These are phyloP conservation scores for Pararge aegeria DNA, from an alignment of 1,140 invertebrate species.

Conservation along the genomic window DNA sequence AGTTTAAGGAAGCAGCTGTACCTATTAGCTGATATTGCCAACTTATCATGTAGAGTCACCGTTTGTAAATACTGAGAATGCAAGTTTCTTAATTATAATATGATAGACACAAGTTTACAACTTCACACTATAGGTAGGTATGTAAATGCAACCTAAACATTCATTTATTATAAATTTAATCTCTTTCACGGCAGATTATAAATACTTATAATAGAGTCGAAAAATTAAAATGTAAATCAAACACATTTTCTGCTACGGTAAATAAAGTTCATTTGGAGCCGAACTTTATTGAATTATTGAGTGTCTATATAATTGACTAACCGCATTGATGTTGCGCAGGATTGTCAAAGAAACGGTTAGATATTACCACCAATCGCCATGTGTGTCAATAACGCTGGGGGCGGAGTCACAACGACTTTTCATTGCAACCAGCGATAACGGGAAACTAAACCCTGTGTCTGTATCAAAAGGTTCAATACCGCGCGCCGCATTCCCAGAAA, in stretches of 20 bases:
- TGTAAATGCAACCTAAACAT: background rate
- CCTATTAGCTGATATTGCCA: no score
- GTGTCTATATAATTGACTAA: constrained; percentile 42
- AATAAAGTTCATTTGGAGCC: constrained; percentile 26
- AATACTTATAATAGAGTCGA: constrained; percentile 6
- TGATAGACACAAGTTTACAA: background rate
- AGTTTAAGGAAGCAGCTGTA: no score
- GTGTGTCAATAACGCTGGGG: constrained; percentile 60
- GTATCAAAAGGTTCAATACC: constrained; percentile 28
- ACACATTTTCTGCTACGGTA: constrained; percentile 24
- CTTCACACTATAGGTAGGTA: background rate
- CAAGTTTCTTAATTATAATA: no score
- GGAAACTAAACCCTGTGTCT: constrained; percentile 33
- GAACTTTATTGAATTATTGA: constrained; percentile 31
- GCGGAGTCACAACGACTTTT: constrained; percentile 49
- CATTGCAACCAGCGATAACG: constrained; percentile 15
- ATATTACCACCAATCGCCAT: constrained; percentile 64
- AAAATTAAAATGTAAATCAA: constrained; percentile 22
- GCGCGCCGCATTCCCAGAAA: constrained; percentile 13
- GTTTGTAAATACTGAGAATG: no score
- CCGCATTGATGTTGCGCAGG: constrained; percentile 63
- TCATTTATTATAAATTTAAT: background rate
- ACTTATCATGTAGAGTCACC: no score
- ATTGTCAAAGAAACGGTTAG: constrained; percentile 53
- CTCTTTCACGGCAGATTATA: background rate